Conservation (phyloP, 2,113 vertebrate genomes). For the Panurus biarmicus region DNA sequence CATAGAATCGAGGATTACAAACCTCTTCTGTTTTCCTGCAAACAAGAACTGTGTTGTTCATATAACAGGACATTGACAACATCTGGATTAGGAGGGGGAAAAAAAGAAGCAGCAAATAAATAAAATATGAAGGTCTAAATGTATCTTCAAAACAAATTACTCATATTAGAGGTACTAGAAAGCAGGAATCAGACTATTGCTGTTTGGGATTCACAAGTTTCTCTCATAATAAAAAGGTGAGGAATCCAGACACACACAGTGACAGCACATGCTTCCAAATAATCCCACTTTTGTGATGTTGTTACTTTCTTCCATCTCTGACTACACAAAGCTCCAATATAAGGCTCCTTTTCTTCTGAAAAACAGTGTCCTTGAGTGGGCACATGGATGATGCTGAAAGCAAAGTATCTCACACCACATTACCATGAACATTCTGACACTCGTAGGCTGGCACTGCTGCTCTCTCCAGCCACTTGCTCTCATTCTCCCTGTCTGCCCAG, state of each 20-base stretch:
- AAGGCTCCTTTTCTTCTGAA: not conserved
- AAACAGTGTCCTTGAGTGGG: not conserved
- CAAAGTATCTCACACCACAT: not conserved
- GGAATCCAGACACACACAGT: not conserved
- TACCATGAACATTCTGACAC: not conserved
- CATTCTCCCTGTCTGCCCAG: not conserved
- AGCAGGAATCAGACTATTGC: not conserved
- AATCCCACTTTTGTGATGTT: not conserved
- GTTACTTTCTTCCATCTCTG: not conserved
- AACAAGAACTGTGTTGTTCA: not conserved
- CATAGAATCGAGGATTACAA: not conserved
- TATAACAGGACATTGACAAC: not conserved
- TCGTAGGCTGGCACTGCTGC: not conserved
- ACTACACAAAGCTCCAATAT: not conserved
- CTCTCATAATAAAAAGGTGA: not conserved
- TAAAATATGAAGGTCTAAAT: not conserved
- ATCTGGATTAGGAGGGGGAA: not conserved
- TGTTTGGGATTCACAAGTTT: not conserved
- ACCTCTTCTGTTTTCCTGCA: not conserved
- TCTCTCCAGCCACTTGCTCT: not conserved
- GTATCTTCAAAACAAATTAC: not conserved
- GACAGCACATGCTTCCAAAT: not conserved
- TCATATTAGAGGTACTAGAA: not conserved
- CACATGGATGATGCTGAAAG: not conserved
- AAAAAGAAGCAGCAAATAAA: not conserved